Conservation (phyloP, 2,797 vertebrate species). For the Squalus acanthias region DNA sequence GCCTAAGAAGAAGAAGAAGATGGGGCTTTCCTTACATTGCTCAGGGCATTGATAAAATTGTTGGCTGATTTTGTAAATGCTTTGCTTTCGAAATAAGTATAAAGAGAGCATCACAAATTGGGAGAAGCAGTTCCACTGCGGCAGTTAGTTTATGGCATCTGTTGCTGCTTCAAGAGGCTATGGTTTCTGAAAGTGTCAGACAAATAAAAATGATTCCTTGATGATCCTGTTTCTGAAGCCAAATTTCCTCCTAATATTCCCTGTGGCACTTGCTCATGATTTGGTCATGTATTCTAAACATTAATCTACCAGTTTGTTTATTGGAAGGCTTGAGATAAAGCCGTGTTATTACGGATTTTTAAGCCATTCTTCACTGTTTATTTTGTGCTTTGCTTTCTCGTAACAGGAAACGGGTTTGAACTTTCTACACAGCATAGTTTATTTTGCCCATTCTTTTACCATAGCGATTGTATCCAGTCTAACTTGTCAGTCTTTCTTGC, state of each 20-base stretch:
- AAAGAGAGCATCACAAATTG: neutral
- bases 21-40: neutral
- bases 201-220: neutral
- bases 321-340: neutral
- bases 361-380: neutral
- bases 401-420: neutral
- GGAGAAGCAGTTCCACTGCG: neutral
- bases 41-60: neutral
- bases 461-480: neutral
- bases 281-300: neutral
- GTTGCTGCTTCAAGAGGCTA: neutral
- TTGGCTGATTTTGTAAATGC: neutral
- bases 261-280: neutral
- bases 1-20: too few relatives aligned
- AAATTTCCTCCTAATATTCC: neutral
- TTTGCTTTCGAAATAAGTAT: neutral
- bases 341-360: too few relatives aligned
- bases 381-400: neutral
- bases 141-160: neutral
- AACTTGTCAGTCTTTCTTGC: neutral
- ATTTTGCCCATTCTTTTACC: neutral
- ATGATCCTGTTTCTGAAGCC: neutral
- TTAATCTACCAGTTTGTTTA: neutral
- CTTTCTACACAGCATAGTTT: neutral
- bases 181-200: conserved; percentile 2